phyloP scores from a whole-genome alignment of 2,888 invertebrate species.

The Torymus texanus region DNA sequence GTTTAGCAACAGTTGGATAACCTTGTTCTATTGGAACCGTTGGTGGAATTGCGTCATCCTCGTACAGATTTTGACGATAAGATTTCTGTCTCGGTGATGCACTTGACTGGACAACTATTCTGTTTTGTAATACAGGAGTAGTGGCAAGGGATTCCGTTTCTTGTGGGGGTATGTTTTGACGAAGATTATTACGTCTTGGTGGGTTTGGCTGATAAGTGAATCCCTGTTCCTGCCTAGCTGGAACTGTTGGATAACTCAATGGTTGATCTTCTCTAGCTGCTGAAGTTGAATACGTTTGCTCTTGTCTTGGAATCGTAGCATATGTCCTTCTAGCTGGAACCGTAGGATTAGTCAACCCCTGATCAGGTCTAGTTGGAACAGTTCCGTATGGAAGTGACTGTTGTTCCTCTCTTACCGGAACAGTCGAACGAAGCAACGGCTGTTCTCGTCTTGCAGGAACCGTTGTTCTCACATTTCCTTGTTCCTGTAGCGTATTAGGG shows the following conservation, averaged over 20 bases:
- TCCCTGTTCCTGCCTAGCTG: neutral
- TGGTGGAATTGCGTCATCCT: constrained; percentile 6
- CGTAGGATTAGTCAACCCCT: neutral
- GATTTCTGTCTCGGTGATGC: neutral
- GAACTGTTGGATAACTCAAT: neutral
- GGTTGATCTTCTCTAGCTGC: neutral
- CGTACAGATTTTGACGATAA: neutral
- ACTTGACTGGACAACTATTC: neutral
- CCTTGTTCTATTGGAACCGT: constrained; percentile 13
- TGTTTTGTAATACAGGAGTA: neutral
- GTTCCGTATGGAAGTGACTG: neutral
- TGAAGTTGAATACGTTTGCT: neutral
- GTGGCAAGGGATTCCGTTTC: neutral
- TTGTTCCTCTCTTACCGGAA: neutral
- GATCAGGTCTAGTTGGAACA: constrained; percentile 4
- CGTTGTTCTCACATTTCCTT: neutral
- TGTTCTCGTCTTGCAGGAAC: neutral
- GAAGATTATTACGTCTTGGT: neutral
- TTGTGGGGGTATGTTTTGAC: neutral
- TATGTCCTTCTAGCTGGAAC: neutral
- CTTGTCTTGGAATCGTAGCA: neutral
- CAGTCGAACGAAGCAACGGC: neutral
- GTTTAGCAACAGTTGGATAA: neutral
- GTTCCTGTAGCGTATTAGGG: neutral
- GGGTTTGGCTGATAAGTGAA: neutral